Evolutionary conservation across 2,888 invertebrate genomes (phyloP), one percentile per base, ranked within the genome.

Genomic region (Tortricodes alternella): DNA sequence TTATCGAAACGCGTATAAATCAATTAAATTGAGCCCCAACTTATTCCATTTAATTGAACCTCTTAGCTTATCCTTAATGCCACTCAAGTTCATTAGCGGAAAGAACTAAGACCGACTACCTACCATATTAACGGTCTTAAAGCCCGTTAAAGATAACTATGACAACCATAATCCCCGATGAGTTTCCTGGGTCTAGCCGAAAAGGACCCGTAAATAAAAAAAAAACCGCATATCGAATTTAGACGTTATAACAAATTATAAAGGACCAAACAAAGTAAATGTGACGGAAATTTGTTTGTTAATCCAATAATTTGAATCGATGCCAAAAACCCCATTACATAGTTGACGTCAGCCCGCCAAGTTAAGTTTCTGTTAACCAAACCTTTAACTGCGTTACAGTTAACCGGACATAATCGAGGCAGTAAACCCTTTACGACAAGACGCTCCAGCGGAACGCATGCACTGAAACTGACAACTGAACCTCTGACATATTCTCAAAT

Each of bases 371-470:
- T 18, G 41, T 24, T 53, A 53, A 53, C 53, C 48, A 24, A 46
- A 48, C 53, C 46, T 53, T 53, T 53, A 46, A 48, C 53, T 41
- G 24, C 41, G 41, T 41, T 24, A 46, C 34, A 18, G 6, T 46
- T 46, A 53, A 43, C 48, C 24, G 48, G 48, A 37, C 49, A 43
- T 49, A 49, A 55, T 49, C 35, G 29, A 46, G 48, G 48, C 48
- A 41, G 53, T 53, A 53, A 53, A 53, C n/a, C 16, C 19, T 55
- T 55, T 55, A 55, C 55, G 55, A 55, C 41, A 35, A 46, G 34
- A 19, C 27, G 52, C 35, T 41, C 23, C 41, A 32, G 21, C 9
- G 21, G 11, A 32, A 23, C 8, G 50, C 23, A 32, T 32, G 29
- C 44, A 44, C 44, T 44, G 16, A 13, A 41, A 41, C 41, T 23